Conservation (phyloP, 35 echinoderm and acorn worm genomes). For the Acanthaster planci region DNA sequence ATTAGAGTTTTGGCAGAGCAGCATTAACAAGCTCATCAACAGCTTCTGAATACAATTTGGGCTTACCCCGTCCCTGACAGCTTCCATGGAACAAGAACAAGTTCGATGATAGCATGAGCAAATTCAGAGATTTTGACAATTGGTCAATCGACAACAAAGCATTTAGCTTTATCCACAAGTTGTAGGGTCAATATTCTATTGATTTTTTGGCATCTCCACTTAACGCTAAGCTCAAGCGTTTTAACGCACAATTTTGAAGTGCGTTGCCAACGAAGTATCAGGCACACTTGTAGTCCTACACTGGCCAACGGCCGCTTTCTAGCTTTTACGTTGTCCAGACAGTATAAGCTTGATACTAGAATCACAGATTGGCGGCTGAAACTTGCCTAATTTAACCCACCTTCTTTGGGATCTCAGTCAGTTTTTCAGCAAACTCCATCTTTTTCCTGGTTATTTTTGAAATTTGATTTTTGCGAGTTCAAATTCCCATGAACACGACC, state of each 20-base stretch:
- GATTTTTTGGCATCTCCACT: too few relatives aligned
- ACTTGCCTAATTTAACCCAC: not conserved
- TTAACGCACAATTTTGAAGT: too few relatives aligned
- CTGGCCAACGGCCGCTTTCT: slow-evolving; percentile 45
- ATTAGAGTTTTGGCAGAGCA: not conserved
- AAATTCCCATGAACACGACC: too few relatives aligned
- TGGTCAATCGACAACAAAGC: slow-evolving; percentile 25
- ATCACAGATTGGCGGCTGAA: slow-evolving; percentile 31
- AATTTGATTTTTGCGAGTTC: slow-evolving; percentile 31
- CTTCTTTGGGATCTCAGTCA: slow-evolving; percentile 13
- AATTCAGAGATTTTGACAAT: slow-evolving; percentile 41
- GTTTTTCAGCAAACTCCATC: slow-evolving; percentile 21
- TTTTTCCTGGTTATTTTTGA: slow-evolving; percentile 24
- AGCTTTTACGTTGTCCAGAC: slow-evolving; percentile 45
- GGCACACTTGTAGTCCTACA: slow-evolving; percentile 42
- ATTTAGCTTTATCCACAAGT: too few relatives aligned
- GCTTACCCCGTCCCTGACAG: slow-evolving; percentile 17
- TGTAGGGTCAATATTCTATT: too few relatives aligned
- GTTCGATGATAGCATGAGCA: slow-evolving; percentile 46
- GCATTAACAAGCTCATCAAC: slow-evolving; percentile 9
- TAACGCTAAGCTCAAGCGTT: too few relatives aligned
- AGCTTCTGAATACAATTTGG: slow-evolving; percentile 17
- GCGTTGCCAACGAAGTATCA: slow-evolving; percentile 25
- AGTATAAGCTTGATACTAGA: not conserved
- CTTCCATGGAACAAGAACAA: slow-evolving; percentile 42